Conservation (phyloP, 2,797 vertebrate species). For the Micromesistius poutassou region DNA sequence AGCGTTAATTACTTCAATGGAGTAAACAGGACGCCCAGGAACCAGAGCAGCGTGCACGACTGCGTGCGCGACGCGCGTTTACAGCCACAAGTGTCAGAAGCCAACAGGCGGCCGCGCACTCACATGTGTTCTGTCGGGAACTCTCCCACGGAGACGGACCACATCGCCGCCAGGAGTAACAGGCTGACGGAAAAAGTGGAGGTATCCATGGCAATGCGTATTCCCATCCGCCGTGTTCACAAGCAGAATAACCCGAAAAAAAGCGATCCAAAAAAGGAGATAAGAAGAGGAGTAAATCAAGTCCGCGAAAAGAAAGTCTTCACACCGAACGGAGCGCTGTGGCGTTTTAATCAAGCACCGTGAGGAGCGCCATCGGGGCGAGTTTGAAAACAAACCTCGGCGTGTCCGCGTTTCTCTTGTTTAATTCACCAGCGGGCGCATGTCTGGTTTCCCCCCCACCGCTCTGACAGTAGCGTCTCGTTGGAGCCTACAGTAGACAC, state of each 20-base stretch:
- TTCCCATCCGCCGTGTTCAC: slow-evolving; percentile 15
- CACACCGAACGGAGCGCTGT: slow-evolving; percentile 27
- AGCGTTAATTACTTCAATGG: no score
- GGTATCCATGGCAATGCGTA: slow-evolving; percentile 62
- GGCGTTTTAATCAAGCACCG: slow-evolving; percentile 46
- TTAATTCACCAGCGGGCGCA: background rate
- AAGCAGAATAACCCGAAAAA: slow-evolving; percentile 15
- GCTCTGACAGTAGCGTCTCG: no score
- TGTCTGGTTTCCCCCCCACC: background rate
- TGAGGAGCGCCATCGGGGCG: slow-evolving; percentile 62
- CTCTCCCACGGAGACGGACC: slow-evolving; percentile 53
- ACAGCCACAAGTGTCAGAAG: no score
- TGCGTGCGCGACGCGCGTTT: no score
- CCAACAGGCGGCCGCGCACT: slow-evolving; percentile 46
- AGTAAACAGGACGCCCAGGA: no score
- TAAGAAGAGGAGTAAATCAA: no score
- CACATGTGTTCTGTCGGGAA: slow-evolving; percentile 68
- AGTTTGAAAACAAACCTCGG: slow-evolving; percentile 63
- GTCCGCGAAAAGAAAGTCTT: slow-evolving; percentile 7
- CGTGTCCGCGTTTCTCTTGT: slow-evolving; percentile 29
- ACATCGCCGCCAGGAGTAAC: slow-evolving; percentile 58
- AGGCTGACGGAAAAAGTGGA: slow-evolving; percentile 51
- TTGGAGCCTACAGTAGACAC: no score
- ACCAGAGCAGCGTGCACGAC: no score
- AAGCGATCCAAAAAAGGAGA: background rate